Base-by-base conservation (phyloP, 2,888 invertebrate species). In the Chesias legatella region DNA sequence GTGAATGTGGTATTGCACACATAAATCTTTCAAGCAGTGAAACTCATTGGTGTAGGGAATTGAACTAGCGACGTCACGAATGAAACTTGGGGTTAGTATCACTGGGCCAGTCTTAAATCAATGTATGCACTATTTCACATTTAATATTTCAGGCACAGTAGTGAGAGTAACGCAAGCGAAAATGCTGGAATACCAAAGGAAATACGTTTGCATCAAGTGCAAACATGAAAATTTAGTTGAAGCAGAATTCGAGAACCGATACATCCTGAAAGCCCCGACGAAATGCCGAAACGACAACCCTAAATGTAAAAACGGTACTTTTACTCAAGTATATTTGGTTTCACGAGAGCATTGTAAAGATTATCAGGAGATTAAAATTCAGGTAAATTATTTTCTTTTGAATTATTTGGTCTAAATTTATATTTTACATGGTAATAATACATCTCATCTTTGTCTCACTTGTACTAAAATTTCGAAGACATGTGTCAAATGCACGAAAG, bases 291-390 rank as follows among this genome's bases (percentile, higher is more conserved):
- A 84, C 74, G 88, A 90, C 29, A 89, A 90, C 31, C 64, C 65
- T 26, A 74, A 73, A 17, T 92, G 92, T 64, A 81, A 78, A 57
- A 88, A 90, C 56, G 83, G 85, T 24, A 91, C 88, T 58, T 89
- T 92, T 45, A 76, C 73, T 43, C 77, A 82, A 56, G 75, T 91
- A 9, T 89, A 88, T 45, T 71, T 90, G 34, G 79, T 92, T 23
- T 90, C 91, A 30, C 85, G 91, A 47, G 89, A 90, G 48, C 89
- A 92, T 64, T 95, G 91, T 67, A 93, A 91, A 59, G 95, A 95
- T 84, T 95, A 94, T 77, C 95, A 95, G 75, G 95, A 95, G 86
- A 92, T 96, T 7, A 95, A 95, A 83, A 90, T 97, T 63, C 94
- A 94, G 82, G 93, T 32, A 10, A 27, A 38, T 31, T 22, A 1